phyloP scores from a whole-genome alignment of 2,888 invertebrate species.

The Gibbula magus region DNA sequence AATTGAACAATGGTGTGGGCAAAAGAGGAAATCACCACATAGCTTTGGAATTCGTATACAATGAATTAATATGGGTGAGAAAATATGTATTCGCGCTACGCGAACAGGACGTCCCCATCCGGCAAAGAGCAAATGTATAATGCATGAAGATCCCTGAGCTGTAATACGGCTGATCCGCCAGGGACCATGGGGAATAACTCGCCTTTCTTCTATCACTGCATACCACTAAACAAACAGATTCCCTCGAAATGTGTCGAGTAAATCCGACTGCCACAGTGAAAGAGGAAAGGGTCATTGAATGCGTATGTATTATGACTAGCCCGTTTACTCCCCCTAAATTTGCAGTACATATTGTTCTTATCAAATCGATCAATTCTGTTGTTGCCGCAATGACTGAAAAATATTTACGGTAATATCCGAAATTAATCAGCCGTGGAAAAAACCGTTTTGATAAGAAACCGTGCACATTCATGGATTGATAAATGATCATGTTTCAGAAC shows the following conservation, averaged over 20 bases:
- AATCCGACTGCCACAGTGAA: background rate
- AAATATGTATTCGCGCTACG: constrained; percentile 16
- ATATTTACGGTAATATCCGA: no score
- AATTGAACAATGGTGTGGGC: constrained; percentile 16
- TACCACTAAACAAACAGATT: background rate
- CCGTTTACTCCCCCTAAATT: background rate
- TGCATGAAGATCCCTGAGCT: constrained; percentile 22
- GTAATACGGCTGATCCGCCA: constrained; percentile 17
- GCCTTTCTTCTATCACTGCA: background rate
- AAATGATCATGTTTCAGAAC: no score
- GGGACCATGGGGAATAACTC: constrained; percentile 12
- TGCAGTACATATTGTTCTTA: no score
- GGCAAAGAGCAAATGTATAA: constrained; percentile 21
- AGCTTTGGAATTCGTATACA: constrained; percentile 22
- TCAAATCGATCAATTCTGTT: no score
- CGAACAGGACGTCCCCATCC: constrained; percentile 13
- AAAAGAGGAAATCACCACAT: constrained; percentile 20
- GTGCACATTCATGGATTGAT: no score
- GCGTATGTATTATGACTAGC: constrained; percentile 13
- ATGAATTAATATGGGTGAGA: constrained; percentile 21
- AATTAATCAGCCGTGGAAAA: no score
- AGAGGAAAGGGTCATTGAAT: constrained; percentile 2
- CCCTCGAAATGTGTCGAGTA: background rate
- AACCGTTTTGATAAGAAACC: no score
- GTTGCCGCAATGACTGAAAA: no score